Base-by-base conservation (phyloP, 2,888 invertebrate genomes). In the Cephus spinipes region DNA sequence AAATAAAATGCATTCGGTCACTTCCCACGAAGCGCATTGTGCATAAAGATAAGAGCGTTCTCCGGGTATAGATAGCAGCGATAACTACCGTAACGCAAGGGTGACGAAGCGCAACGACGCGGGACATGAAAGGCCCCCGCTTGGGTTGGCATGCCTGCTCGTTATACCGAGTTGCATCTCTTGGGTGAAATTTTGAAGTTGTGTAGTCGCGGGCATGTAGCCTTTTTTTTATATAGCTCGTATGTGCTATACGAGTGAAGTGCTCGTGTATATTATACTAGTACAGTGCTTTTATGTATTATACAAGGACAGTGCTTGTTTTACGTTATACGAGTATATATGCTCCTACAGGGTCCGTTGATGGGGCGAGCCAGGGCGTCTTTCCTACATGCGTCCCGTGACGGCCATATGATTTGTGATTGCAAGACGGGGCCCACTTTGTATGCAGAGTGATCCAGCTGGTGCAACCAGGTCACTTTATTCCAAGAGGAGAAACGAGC, bases 361-460 rank as follows among this genome's bases (percentile, higher is more conserved):
- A 23, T 15, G 55, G 2, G 23, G 23, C 55, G 55, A 23, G 55
- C 2, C 55, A 55, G 23, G 40, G 40, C 40, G 55, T 55, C 55
- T 23, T 23, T 55, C 23, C 55, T 23, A 23, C 55, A 55, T 23
- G 23, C 74, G 36, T 36, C 12, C 34, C 15, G 35, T 34, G 36
- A 74, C 74, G 36, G n/a, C 35, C 74, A 12, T 77, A 77, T 77
- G 77, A 77, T 77, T 77, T 77, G 77, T 77, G 77, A 78, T 78
- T 75, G 76, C 76, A 35, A 55, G 55, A 55, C 69, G 79, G 80
- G 81, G 83, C 35, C 35, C 82, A 80, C 84, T 85, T 85, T 81
- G 81, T 81, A 80, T 81, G 81, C 81, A 81, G 80, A 82, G 78
- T 77, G 79, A 84, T 81, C 83, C 77, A 68, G 77, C 80, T 81